Conservation (phyloP, 2,113 vertebrate genomes). For the Xerus inauris region DNA sequence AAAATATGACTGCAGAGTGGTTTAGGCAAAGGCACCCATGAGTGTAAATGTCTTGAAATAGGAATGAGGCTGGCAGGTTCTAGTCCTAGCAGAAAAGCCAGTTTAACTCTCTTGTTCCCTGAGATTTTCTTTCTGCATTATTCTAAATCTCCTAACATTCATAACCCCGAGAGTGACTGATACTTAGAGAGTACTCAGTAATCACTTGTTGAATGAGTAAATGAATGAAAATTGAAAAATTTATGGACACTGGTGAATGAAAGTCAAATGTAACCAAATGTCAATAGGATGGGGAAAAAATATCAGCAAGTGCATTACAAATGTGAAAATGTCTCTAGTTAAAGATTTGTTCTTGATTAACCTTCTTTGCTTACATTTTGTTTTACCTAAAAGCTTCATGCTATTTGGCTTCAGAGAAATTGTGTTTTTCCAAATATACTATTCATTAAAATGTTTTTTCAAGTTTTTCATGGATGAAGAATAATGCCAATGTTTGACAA, state of each 20-base stretch:
- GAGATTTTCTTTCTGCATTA: neutral
- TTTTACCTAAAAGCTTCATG: neutral
- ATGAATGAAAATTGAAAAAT: neutral
- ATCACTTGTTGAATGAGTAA: neutral
- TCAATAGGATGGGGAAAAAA: neutral
- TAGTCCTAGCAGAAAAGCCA: neutral
- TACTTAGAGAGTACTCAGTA: neutral
- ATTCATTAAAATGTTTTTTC: constrained; percentile 21
- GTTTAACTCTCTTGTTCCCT: neutral
- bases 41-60: neutral
- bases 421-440: constrained; percentile 17
- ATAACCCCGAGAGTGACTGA: neutral
- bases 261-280: neutral
- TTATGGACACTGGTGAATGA: neutral
- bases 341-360: neutral
- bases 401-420: constrained; percentile 45
- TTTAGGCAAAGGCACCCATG: neutral
- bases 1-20: neutral
- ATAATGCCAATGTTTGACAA: constrained; percentile 51
- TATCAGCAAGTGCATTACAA: neutral
- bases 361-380: constrained; percentile 7
- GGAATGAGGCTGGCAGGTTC: neutral
- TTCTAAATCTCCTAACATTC: neutral
- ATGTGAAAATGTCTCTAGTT: neutral
- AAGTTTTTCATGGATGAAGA: constrained; percentile 36